Evolutionary conservation across 2,888 invertebrate genomes (phyloP), one percentile per base, ranked within the genome.

Genomic region (Allolobophora icterica): DNA sequence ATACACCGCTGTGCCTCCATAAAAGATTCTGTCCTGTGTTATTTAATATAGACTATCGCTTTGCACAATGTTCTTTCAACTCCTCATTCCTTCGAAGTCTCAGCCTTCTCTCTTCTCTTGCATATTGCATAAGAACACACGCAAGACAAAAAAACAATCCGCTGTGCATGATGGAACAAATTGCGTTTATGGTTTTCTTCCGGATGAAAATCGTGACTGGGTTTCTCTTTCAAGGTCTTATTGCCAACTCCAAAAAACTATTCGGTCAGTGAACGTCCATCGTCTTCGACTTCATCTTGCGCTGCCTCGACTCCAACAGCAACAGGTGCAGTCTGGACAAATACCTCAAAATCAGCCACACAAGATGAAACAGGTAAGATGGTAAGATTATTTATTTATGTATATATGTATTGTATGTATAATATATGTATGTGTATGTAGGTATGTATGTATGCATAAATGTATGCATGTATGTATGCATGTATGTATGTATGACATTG

Each of bases 171-270:
- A 45, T 45, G 45, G 19, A 45, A 45, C 45, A 1, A 45, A 11
- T 45, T 45, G 71, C 71, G n/a, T 71, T 30, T 71, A n/a, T 71
- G n/a, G n/a, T 4, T n/a, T 71, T 71, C n/a, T 24, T 71, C n/a
- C 71, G 21, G 24, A 52, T 52, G 24, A 52, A 17, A n/a, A 71
- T n/a, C 71, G 71, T 71, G 71, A 71, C n/a, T n/a, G 0, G 30
- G n/a, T 71, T 71, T n/a, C n/a, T 71, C n/a, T 71, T 71, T 71
- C 71, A 30, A 71, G 71, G 71, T 71, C 71, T 71, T 71, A n/a
- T 71, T 71, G n/a, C 71, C 71, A n/a, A 71, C 71, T 30, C 71
- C 71, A 71, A n/a, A 17, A 71, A 71, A n/a, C n/a, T 71, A n/a
- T n/a, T 71, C 71, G n/a, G 71, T 11, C 71, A n/a, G n/a, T 71